These are phyloP conservation scores for Heliconius congener DNA, from an alignment of 1,140 invertebrate species.

Conservation along the genomic window DNA sequence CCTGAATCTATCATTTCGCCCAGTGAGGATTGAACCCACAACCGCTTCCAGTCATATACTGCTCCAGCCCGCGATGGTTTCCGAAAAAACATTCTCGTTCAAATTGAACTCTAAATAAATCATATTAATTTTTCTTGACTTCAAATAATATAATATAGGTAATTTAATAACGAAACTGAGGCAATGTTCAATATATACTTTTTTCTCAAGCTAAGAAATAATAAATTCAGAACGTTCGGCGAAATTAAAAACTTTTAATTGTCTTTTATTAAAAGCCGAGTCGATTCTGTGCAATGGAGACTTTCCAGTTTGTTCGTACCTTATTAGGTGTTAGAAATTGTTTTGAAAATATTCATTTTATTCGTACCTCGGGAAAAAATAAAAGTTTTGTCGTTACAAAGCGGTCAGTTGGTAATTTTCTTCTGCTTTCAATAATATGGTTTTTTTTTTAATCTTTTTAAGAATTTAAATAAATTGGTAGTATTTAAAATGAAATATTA, in stretches of 20 bases:
- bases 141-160: constrained; percentile 20
- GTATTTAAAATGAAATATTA: no score
- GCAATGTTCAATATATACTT: neutral
- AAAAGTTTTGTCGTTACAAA: neutral
- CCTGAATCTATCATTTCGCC: no score
- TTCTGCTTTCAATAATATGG: neutral
- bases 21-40: no score
- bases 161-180: neutral
- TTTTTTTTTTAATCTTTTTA: no score
- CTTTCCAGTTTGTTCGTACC: neutral
- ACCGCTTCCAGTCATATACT: no score
- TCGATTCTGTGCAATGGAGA: neutral
- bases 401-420: neutral
- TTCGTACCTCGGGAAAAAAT: neutral
- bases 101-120: neutral
- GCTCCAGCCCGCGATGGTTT: no score
- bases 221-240: constrained; percentile 27
- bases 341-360: constrained; percentile 8
- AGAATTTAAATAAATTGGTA: no score
- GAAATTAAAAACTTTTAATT: constrained; percentile 34
- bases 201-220: constrained; percentile 18
- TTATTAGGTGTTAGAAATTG: constrained; percentile 20
- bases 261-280: constrained; percentile 29
- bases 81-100: neutral
- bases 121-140: neutral